Evolutionary conservation across 53 echinoderm and acorn worm genomes (phyloP).

Genomic region (Apostichopus leukothele): DNA sequence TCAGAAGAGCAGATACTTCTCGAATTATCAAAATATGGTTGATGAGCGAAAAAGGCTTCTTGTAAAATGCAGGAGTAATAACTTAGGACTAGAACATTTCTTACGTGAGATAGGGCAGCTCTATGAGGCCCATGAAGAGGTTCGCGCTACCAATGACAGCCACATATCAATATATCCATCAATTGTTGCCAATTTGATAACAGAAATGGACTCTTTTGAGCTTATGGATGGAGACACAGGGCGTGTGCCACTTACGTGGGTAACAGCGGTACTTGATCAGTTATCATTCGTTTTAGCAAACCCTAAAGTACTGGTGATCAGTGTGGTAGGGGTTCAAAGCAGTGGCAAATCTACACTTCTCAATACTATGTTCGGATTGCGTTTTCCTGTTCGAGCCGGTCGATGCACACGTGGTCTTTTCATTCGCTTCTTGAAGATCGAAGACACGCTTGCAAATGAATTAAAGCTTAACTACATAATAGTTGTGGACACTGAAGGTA

Average conservation of each 20-base stretch:
- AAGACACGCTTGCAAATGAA: neutral
- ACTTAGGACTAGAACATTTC: conserved; percentile 5
- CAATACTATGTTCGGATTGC: neutral
- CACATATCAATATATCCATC: neutral
- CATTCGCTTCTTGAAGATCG: neutral
- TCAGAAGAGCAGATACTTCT: neutral
- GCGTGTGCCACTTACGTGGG: neutral
- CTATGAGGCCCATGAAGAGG: neutral
- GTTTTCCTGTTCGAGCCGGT: neutral
- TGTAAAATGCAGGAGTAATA: neutral
- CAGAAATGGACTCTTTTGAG: neutral
- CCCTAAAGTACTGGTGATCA: neutral
- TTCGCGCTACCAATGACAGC: neutral
- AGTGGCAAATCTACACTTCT: neutral
- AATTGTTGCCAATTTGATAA: neutral
- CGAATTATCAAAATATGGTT: neutral
- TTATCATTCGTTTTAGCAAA: neutral
- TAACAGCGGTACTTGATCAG: neutral
- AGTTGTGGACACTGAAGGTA: no score
- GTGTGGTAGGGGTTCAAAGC: conserved; percentile 6
- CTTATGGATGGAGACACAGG: conserved; percentile 22
- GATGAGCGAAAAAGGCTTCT: neutral
- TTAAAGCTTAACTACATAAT: no score
- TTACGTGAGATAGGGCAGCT: neutral
- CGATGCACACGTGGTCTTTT: neutral